Evolutionary conservation across 2,888 invertebrate genomes (phyloP), one percentile per base, ranked within the genome.

Genomic region (Aphidius colemani): DNA sequence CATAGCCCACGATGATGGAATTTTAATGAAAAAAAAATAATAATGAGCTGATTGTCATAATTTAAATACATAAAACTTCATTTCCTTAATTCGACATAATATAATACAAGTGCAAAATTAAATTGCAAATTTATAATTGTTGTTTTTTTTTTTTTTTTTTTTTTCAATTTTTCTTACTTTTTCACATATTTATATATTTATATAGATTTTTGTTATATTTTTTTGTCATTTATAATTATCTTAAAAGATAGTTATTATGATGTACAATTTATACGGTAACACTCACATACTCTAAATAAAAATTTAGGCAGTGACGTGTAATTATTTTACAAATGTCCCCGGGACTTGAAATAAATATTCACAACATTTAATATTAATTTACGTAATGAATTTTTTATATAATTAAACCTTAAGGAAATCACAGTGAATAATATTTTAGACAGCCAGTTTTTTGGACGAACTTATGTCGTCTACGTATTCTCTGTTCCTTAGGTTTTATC

Each of bases 331-430:
- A 58, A 40, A 59, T 11, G 53, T 51, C 11, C 43, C 64, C 50
- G 61, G 64, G 41, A 53, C 48, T 62, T 58, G 57, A 30, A 65
- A 68, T 69, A 69, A 69, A 69, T 69, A 68, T 68, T 66, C 65
- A 67, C 65, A 69, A 53, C 53, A 56, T 64, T 57, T 44, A 61
- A 59, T 60, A 60, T 63, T 51, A 63, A 59, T 18, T 18, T 18
- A 18, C 13, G 13, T 18, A 18, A 18, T 18, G 13, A 18, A 18
- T 18, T 18, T 18, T 18, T 18, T 18, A 18, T 18, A 18, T 18
- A 18, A 18, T 44, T 51, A 41, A 46, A 62, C 59, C 58, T 66
- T 55, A 61, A 59, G 55, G 48, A 48, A 13, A 39, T 39, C 55
- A 49, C 18, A 48, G 39, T 30, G 41, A 44, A 57, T 57, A 18